Evolutionary conservation across 1,140 invertebrate species (phyloP).

Genomic region (Drosophila pseudoananassae): DNA sequence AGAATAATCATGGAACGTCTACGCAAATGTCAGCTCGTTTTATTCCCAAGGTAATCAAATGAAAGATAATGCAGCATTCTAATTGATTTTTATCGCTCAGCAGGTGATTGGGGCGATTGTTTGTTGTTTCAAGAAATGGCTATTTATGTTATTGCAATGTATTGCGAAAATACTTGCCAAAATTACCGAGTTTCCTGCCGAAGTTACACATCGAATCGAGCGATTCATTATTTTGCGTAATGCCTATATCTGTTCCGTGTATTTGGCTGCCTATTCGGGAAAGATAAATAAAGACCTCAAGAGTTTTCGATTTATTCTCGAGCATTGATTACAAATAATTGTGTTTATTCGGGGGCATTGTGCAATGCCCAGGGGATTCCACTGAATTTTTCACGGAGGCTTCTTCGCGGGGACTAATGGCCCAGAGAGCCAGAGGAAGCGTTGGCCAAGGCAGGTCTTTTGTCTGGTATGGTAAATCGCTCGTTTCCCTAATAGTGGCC

Average conservation of each 20-base stretch:
- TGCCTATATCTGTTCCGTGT: constrained; percentile 43
- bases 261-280: constrained; percentile 21
- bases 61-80: constrained; percentile 25
- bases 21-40: constrained; percentile 48
- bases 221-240: neutral
- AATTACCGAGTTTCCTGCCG: constrained; percentile 2
- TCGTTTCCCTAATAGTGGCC: constrained; percentile 74
- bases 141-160: constrained; percentile 44
- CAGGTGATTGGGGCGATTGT: neutral
- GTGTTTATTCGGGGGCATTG: constrained; percentile 9
- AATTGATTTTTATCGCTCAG: constrained; percentile 20
- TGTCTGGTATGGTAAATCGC: constrained; percentile 33
- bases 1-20: constrained; percentile 20
- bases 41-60: constrained; percentile 31
- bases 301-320: constrained; percentile 9
- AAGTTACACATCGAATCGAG: constrained; percentile 1
- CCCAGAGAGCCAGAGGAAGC: neutral
- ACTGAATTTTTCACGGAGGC: neutral
- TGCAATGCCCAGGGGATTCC: neutral
- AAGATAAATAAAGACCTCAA: constrained; percentile 17
- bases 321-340: constrained; percentile 15
- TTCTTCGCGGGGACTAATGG: neutral
- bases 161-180: constrained; percentile 34
- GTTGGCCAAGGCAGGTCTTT: constrained; percentile 14
- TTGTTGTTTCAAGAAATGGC: constrained; percentile 38